Base-by-base conservation (phyloP, 2,797 vertebrate species). In the Limnodromus scolopaceus region DNA sequence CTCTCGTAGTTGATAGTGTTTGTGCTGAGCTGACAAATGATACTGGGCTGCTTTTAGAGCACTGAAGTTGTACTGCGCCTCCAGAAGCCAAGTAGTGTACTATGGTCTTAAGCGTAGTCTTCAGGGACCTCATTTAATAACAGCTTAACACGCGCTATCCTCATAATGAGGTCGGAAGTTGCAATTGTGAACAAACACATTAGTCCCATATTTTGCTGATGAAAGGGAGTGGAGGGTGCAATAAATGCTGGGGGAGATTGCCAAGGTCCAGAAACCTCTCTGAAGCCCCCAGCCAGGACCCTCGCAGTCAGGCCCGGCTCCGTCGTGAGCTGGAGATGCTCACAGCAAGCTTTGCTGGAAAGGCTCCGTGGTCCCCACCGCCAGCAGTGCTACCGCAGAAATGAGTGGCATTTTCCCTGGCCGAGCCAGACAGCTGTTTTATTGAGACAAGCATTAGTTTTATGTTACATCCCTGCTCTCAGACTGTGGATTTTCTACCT, bases 371-470 rank as follows among this genome's bases (percentile, higher is more conserved):
- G 27, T 49, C 48, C 45, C 38, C 58, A 8, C 17, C 0, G 15
- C 51, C 82, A 69, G 83, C 41, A 38, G 43, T 3, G 20, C 65
- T 75, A 51, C 80, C 9, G 5, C 55, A 85, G 91, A 83, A 78
- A 83, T 36, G 41, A 84, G 61, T 12, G 64, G 60, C 85, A 81
- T 77, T 53, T 79, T 89, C n/a, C 5, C 20, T 32, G 57, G 36
- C 64, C 38, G 71, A 76, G 89, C n/a, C 74, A 74, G 78, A 28
- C 48, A 64, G 79, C 87, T 85, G 48, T 58, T 85, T 36, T 25
- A 10, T 7, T 41, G 86, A 89, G 49, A 76, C 46, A 45, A 63
- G 34, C 19, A 11, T 34, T 74, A 45, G 61, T 60, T 71, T 78
- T 10, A 13, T 45, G 48, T 75, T 61, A 54, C 65, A 65, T 10